Percentiles rank a stretch among this genome's conserved stretches.
These are phyloP conservation scores for Dryobota labecula DNA, from an alignment of 2,888 invertebrate genomes.

Conservation along the genomic window DNA sequence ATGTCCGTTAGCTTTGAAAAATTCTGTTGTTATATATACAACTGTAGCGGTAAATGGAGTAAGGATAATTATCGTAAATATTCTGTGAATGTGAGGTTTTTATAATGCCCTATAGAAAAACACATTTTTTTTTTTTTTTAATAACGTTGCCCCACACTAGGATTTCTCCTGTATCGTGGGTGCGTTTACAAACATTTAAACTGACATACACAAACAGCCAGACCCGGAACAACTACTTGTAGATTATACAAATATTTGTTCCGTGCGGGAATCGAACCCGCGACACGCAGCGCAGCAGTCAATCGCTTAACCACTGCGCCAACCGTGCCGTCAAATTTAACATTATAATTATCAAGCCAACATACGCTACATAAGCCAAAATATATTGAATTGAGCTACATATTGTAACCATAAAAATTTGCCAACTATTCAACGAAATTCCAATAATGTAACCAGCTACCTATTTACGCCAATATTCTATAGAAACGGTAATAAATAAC, in stretches of 20 bases:
- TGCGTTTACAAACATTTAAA: no score
- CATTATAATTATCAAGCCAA: no score
- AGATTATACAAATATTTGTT: no score
- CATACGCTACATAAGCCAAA: background rate
- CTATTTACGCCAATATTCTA: slow-evolving; percentile 29
- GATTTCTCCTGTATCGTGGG: no score
- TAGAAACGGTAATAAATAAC: slow-evolving; percentile 34
- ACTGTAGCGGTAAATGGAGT: slow-evolving; percentile 2
- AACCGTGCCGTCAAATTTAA: no score
- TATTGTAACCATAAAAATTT: background rate
- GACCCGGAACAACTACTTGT: no score
- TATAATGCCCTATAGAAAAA: background rate
- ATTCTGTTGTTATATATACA: background rate
- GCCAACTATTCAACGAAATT: slow-evolving; percentile 2
- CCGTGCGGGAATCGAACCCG: no score
- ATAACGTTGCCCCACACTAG: no score
- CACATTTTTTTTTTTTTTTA: no score
- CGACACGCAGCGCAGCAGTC: no score
- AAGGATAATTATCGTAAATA: background rate
- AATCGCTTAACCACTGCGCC: no score
- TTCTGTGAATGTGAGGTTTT: background rate
- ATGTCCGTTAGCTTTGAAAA: slow-evolving; percentile 33
- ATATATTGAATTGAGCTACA: background rate
- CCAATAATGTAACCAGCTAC: background rate
- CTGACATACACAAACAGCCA: no score